Conservation (phyloP, 92 coral and sea anemone genomes). For the Phenganax subtilis region DNA sequence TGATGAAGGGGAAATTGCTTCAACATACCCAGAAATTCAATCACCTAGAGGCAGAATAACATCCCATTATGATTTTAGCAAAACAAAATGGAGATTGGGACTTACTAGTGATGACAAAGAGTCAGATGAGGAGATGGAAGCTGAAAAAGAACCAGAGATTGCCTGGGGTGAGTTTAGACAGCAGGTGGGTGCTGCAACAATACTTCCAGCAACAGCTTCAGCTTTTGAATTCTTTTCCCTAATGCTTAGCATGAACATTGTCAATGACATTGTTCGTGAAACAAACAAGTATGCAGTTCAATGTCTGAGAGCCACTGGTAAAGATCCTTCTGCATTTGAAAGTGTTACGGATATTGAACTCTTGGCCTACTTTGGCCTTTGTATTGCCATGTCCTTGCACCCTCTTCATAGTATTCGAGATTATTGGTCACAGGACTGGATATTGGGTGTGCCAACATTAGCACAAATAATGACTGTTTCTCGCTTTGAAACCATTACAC, state of each 20-base stretch:
- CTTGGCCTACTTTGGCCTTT: slow-evolving; percentile 40
- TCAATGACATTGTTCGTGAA: slow-evolving; percentile 26
- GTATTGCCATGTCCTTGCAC: slow-evolving; percentile 3
- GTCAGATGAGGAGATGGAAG: neutral
- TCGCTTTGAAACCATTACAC: too few species aligned
- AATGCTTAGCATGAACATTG: neutral
- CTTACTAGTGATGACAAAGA: neutral
- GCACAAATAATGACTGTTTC: too few species aligned
- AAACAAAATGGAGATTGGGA: slow-evolving; percentile 5
- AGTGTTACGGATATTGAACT: slow-evolving; percentile 22
- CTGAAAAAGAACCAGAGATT: neutral
- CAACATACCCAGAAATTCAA: neutral
- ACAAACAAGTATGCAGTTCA: slow-evolving; percentile 38
- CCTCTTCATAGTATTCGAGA: neutral
- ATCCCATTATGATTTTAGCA: neutral
- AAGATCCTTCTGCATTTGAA: slow-evolving; percentile 8
- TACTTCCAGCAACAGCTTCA: neutral
- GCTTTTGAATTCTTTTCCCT: neutral
- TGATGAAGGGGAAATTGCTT: neutral
- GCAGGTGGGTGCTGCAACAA: neutral
- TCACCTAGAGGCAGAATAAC: neutral
- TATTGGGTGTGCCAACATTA: too few species aligned
- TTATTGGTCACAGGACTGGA: neutral
- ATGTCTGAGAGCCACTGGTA: slow-evolving; percentile 7
- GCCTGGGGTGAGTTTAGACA: too few species aligned